Evolutionary conservation across 2,113 vertebrate genomes (phyloP), one percentile per base, ranked within the genome.

Genomic region (Amphilophus citrinellus): DNA sequence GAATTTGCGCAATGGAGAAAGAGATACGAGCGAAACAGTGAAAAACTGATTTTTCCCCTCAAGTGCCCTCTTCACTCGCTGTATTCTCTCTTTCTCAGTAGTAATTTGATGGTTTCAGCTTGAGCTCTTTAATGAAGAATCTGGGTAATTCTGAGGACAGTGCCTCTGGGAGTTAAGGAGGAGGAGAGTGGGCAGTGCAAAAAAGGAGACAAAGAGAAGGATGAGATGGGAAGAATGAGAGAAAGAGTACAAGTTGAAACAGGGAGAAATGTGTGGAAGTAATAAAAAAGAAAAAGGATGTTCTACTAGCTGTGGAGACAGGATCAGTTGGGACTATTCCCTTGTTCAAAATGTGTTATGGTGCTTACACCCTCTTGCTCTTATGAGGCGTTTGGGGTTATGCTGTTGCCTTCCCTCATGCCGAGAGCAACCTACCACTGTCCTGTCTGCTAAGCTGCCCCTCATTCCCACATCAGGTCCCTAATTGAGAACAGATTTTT

Each of bases 101-200:
- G 88, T 91, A 85, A 93, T 88, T 88, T 91, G 84, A 91, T 92
- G 82, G 86, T 90, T 93, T 88, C 88, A 83, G 91, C 86, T 89
- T 82, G 84, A 87, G 85, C 84, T 91, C 86, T 89, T 93, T 91
- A 92, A 93, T 89, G 87, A 93, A 90, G 87, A 94, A 93, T 89
- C 85, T 90, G 88, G 90, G 89, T 92, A 89, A 94, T 89, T 87
- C 90, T 91, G 84, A 88, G 89, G 91, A 91, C 89, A 90, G 83
- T 83, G 87, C 92, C 87, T 87, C 81, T 85, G 89, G 91, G 91
- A 91, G 39, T 42, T 57, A 62, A 32, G 17, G 37, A 56, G 63
- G 44, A 73, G 68, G 81, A 76, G 58, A 59, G 42, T 32, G 79
- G 86, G 63, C 13, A 77, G 73, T 57, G 77, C 82, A 58, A 87